These are phyloP conservation scores for Megalurothrips usitatus DNA, from an alignment of 2,888 invertebrate species.

Conservation along the genomic window DNA sequence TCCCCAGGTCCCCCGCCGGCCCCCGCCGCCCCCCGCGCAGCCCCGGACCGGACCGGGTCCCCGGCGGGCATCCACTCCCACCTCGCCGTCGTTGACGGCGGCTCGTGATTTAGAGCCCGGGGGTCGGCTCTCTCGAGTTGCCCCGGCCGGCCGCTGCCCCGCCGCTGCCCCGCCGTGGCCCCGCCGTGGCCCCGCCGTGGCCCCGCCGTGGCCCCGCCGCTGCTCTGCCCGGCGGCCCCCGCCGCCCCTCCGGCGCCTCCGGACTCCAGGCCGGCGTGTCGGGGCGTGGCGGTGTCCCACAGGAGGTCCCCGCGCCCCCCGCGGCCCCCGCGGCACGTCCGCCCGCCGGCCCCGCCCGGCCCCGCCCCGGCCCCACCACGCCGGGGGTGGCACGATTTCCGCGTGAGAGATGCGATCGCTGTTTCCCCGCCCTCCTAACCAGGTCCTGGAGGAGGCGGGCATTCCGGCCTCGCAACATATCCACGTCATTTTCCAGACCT, in stretches of 20 bases:
- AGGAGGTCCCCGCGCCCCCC: not conserved
- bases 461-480: too few species aligned
- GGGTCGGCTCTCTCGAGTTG: not conserved
- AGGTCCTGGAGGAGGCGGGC: too few species aligned
- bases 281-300: constrained; percentile 2
- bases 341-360: constrained; percentile 2
- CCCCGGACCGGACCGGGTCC: not conserved
- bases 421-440: too few species aligned
- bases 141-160: not conserved
- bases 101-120: constrained; percentile 5
- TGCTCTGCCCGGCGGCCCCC: too few species aligned
- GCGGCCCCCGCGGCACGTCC: not conserved
- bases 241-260: too few species aligned
- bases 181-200: too few species aligned
- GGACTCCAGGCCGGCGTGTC: not conserved
- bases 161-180: too few species aligned
- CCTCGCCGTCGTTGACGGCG: constrained; percentile 5
- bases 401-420: too few species aligned
- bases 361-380: not conserved
- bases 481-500: too few species aligned
- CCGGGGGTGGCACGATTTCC: too few species aligned
- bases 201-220: too few species aligned
- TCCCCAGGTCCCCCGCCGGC: not conserved
- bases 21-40: not conserved
- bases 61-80: not conserved